A percentile compares a stretch with the other conserved stretches of the same genome.
These are phyloP conservation scores for Cephus runcator DNA, from an alignment of 2,888 invertebrate genomes.

Conservation along the genomic window DNA sequence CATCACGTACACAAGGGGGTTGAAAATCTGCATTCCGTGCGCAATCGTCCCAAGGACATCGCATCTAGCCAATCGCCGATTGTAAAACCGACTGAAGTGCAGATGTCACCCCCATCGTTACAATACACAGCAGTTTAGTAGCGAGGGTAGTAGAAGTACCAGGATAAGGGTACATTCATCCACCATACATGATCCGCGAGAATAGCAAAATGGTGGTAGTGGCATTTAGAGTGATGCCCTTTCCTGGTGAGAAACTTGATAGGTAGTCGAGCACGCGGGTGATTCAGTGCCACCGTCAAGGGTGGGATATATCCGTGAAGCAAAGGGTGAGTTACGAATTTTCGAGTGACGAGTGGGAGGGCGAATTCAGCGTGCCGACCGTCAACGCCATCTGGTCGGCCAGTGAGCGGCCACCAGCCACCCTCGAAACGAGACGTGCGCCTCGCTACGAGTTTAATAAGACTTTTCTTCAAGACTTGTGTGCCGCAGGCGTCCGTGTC, in stretches of 20 bases:
- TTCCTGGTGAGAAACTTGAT: background rate
- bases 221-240: background rate
- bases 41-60: background rate
- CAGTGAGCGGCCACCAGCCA: conserved; percentile 44
- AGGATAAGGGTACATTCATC: background rate
- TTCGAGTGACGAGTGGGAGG: conserved; percentile 18
- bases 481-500: conserved; percentile 32
- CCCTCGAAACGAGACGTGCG: conserved; percentile 36
- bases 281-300: conserved; percentile 22
- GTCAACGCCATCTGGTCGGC: conserved; percentile 52
- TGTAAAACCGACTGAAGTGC: background rate
- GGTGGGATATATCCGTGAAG: conserved; percentile 16
- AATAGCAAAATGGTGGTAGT: background rate
- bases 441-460: background rate
- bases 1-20: background rate
- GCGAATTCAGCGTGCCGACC: conserved; percentile 30
- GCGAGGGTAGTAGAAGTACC: background rate
- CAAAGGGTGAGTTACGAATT: conserved; percentile 19
- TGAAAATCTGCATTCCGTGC: background rate
- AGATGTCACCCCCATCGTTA: background rate
- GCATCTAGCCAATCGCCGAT: background rate
- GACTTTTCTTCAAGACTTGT: conserved; percentile 20
- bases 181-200: background rate
- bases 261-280: conserved; percentile 12
- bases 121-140: background rate